Evolutionary conservation across 2,888 invertebrate genomes (phyloP).

Genomic region (Agrilus biguttatus): DNA sequence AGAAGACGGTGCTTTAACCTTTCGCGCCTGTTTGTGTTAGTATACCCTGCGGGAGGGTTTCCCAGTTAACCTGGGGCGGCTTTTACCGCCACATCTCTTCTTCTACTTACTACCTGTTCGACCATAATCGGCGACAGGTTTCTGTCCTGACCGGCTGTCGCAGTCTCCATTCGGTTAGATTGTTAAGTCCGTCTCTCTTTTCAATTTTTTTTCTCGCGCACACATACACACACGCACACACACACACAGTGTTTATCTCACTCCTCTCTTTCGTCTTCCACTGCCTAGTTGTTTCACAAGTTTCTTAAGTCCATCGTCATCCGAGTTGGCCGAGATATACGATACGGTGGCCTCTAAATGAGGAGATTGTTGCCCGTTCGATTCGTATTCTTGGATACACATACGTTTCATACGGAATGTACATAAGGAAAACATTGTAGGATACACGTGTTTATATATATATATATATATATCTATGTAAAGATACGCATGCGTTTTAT

Average conservation of each 20-base stretch:
- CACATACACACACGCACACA: not conserved
- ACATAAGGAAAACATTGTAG: no score
- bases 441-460: no score
- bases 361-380: no score
- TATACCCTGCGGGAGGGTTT: conserved; percentile 29
- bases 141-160: conserved; percentile 18
- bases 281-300: not conserved
- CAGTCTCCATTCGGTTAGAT: conserved; percentile 11
- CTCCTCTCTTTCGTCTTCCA: not conserved
- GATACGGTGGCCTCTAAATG: no score
- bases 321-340: no score
- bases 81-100: conserved; percentile 7
- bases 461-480: no score
- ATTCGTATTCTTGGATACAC: no score
- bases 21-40: conserved; percentile 1
- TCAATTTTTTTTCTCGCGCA: conserved; percentile 1
- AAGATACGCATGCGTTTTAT: no score
- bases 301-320: no score
- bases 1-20: no score
- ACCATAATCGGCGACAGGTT: conserved; percentile 7
- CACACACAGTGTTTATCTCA: no score
- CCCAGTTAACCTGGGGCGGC: conserved; percentile 30
- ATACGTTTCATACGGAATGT: no score
- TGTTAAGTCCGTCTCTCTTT: not conserved
- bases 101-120: conserved; percentile 7